Conservation (phyloP, 2,797 vertebrate species). For the Sebastes minor region DNA sequence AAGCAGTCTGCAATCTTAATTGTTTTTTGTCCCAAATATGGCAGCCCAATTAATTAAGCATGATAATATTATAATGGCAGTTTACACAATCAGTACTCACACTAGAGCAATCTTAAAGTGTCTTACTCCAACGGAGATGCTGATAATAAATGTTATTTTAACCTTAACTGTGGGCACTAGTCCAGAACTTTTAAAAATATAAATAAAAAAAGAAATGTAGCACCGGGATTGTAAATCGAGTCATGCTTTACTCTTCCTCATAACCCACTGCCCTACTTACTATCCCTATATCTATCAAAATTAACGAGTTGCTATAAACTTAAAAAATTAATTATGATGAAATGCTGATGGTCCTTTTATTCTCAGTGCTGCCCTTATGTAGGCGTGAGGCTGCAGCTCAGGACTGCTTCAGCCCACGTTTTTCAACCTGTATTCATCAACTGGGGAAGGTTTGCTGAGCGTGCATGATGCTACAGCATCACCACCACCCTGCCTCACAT, state of each 20-base stretch:
- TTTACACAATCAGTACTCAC: constrained; percentile 1
- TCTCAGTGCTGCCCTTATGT: constrained; percentile 36
- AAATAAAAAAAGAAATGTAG: background rate
- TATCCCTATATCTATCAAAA: constrained; percentile 23
- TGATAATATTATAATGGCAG: background rate
- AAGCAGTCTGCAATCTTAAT: constrained; percentile 17
- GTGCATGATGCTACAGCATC: background rate
- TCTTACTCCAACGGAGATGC: background rate
- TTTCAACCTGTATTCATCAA: constrained; percentile 20
- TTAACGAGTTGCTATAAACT: constrained; percentile 51
- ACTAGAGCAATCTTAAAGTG: background rate
- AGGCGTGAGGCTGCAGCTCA: constrained; percentile 7
- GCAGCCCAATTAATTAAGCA: constrained; percentile 10
- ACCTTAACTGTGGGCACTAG: too few species aligned
- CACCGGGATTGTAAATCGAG: background rate
- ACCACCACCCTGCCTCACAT: constrained; percentile 9
- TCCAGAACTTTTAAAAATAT: background rate
- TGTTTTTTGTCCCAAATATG: constrained; percentile 9
- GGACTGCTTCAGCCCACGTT: constrained; percentile 18
- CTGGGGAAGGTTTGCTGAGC: constrained; percentile 36
- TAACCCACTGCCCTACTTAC: background rate
- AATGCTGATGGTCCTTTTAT: constrained; percentile 20
- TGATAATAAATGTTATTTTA: background rate
- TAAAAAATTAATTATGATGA: constrained; percentile 47
- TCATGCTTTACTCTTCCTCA: background rate